Conservation (phyloP, 2,113 vertebrate genomes). For the Felis chaus region DNA sequence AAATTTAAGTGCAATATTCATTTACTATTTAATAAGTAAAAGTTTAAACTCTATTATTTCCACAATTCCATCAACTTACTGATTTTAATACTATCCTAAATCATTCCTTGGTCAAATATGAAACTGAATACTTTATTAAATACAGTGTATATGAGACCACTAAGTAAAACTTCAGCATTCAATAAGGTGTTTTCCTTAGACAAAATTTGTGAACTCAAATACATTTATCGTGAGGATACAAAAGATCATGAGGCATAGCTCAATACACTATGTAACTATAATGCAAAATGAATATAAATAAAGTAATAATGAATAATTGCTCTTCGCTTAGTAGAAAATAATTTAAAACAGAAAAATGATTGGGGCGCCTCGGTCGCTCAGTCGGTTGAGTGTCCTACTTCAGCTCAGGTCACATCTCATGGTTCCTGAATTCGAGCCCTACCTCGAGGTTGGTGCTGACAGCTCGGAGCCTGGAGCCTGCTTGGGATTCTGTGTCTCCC, state of each 20-base stretch:
- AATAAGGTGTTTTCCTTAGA: background rate
- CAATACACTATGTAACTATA: background rate
- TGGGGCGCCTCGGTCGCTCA: too few relatives aligned
- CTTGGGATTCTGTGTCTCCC: too few relatives aligned
- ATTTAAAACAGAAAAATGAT: background rate
- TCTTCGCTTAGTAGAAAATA: background rate
- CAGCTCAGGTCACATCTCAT: too few relatives aligned
- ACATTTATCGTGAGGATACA: background rate
- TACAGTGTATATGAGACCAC: background rate
- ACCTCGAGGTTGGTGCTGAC: too few relatives aligned
- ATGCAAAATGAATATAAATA: background rate
- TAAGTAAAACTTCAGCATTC: background rate
- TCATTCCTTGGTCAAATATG: background rate
- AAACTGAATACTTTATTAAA: background rate
- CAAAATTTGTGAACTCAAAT: background rate
- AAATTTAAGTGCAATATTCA: background rate
- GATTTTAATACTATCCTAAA: background rate
- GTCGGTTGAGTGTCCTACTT: too few relatives aligned
- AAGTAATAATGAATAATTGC: background rate
- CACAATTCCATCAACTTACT: background rate
- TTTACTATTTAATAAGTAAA: background rate
- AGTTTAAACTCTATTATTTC: background rate
- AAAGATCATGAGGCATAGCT: background rate
- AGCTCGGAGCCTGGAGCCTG: too few relatives aligned
- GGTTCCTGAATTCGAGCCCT: too few relatives aligned